Evolutionary conservation across 2,797 vertebrate species (phyloP).

Genomic region (Sebastes minor): DNA sequence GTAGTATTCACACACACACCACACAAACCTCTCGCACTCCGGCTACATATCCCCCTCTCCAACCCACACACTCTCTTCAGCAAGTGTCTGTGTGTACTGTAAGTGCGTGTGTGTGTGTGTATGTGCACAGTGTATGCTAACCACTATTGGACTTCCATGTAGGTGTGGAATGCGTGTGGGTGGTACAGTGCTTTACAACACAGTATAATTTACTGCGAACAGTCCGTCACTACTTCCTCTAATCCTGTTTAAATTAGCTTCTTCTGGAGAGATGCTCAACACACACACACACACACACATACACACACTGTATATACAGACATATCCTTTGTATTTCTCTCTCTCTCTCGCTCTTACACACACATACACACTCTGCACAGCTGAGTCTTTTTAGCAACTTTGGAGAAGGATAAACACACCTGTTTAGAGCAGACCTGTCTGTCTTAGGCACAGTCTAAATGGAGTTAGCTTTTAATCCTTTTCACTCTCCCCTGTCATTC

Average conservation of each 20-base stretch:
- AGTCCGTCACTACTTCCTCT: constrained; percentile 55
- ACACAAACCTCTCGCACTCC: constrained; percentile 37
- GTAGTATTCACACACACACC: constrained; percentile 53
- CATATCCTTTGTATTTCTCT: constrained; percentile 8
- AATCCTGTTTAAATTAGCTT: constrained; percentile 67
- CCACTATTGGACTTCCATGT: constrained; percentile 36
- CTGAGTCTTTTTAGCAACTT: constrained; percentile 28
- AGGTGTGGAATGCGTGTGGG: constrained; percentile 51
- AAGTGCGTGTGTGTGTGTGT: not conserved
- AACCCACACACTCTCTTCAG: constrained; percentile 11
- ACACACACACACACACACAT: not conserved
- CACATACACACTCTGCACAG: not conserved
- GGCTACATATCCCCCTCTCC: constrained; percentile 31
- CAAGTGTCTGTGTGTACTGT: not conserved
- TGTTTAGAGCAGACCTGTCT: constrained; percentile 57
- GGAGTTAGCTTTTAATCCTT: constrained; percentile 58
- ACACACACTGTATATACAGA: not conserved
- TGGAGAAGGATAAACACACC: constrained; percentile 57
- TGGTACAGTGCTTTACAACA: constrained; percentile 54
- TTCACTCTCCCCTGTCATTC: constrained; percentile 47
- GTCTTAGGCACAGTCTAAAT: constrained; percentile 53
- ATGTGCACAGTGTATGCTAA: constrained; percentile 11
- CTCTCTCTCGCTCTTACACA: not conserved
- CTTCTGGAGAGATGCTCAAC: constrained; percentile 30
- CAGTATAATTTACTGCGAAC: constrained; percentile 55